These are phyloP conservation scores for Idris sp. DNA, from an alignment of 1,140 invertebrate genomes.

Conservation along the genomic window DNA sequence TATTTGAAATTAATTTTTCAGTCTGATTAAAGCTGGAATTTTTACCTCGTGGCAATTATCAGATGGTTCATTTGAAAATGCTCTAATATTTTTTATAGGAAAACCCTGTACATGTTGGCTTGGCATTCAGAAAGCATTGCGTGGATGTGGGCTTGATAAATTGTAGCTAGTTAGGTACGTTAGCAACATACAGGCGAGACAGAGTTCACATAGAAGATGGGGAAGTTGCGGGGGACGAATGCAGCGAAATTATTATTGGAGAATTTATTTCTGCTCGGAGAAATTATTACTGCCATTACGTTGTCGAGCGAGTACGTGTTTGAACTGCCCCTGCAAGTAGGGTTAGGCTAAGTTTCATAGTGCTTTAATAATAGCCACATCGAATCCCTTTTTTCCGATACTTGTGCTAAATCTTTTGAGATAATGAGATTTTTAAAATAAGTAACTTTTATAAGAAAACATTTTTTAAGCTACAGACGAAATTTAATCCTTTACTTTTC, in stretches of 20 bases:
- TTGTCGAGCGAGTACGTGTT: constrained; percentile 71
- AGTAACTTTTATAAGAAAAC: constrained; percentile 38
- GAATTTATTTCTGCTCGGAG: constrained; percentile 73
- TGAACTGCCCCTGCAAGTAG: constrained; percentile 65
- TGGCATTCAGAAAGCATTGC: constrained; percentile 57
- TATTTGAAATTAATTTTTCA: too few relatives aligned
- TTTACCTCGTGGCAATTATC: constrained; percentile 15
- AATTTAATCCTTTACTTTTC: constrained; percentile 14
- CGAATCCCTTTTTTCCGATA: constrained; percentile 58
- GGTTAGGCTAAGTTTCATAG: constrained; percentile 50
- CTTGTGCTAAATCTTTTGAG: constrained; percentile 34
- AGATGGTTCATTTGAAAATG: constrained; percentile 36
- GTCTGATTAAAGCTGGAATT: constrained; percentile 17
- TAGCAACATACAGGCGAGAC: constrained; percentile 69
- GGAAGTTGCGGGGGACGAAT: constrained; percentile 50
- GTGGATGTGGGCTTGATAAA: constrained; percentile 74
- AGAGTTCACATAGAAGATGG: constrained; percentile 44
- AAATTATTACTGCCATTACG: constrained; percentile 74
- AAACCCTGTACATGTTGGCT: constrained; percentile 36
- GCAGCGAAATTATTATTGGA: constrained; percentile 75
- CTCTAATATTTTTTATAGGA: constrained; percentile 49
- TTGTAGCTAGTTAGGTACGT: constrained; percentile 73
- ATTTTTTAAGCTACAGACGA: constrained; percentile 16
- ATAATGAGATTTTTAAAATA: constrained; percentile 53
- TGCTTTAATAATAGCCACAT: constrained; percentile 63